Conservation (phyloP, 35 echinoderm and acorn worm genomes). For the Ptychodera flava region DNA sequence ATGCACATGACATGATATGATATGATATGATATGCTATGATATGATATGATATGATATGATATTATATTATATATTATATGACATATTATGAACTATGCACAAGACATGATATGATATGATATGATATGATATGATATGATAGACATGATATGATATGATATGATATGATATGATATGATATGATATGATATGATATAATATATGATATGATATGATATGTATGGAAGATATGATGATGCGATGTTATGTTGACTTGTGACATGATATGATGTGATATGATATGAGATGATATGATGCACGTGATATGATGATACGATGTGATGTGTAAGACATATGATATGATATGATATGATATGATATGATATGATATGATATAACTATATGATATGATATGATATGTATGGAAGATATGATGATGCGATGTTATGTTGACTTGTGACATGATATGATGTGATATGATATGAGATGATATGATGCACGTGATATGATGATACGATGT, state of each 20-base stretch:
- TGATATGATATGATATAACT: neutral
- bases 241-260: too few species aligned
- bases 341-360: neutral
- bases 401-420: too few species aligned
- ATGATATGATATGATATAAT: neutral
- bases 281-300: neutral
- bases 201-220: slow-evolving; percentile 2
- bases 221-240: too few species aligned
- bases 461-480: neutral
- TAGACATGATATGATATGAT: neutral
- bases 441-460: neutral
- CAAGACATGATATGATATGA: neutral
- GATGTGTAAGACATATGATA: neutral
- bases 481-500: neutral
- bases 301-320: neutral
- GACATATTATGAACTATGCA: neutral
- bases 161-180: slow-evolving; percentile 2
- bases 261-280: neutral
- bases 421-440: too few species aligned
- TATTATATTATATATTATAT: neutral
- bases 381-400: neutral
- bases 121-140: neutral
- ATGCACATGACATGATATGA: neutral
- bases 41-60: neutral
- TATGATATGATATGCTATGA: neutral